Conservation (phyloP, 2,113 vertebrate genomes). For the Pipra filicauda region DNA sequence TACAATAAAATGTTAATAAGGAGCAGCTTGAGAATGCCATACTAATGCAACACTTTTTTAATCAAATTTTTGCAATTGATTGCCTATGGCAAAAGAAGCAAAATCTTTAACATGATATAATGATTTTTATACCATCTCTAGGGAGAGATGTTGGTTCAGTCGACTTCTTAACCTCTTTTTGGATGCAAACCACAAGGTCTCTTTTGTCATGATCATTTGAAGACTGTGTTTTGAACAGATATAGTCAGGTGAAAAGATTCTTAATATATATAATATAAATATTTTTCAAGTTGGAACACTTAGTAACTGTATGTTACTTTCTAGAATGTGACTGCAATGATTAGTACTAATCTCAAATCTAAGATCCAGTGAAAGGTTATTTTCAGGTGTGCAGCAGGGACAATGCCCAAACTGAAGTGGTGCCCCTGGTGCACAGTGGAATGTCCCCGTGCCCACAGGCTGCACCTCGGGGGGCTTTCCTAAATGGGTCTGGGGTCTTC, state of each 20-base stretch:
- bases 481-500: no score
- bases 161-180: background rate
- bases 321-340: background rate
- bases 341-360: background rate
- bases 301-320: background rate
- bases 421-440: no score
- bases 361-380: background rate
- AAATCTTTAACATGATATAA: slow-evolving; percentile 27
- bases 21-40: slow-evolving; percentile 45
- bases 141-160: background rate
- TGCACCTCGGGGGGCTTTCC: no score
- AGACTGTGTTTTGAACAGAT: background rate
- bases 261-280: background rate
- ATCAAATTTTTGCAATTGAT: slow-evolving; percentile 65
- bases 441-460: no score
- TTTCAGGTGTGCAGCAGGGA: background rate
- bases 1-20: slow-evolving; percentile 48
- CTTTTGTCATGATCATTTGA: background rate
- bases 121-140: slow-evolving; percentile 6
- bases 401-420: no score
- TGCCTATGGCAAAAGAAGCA: slow-evolving; percentile 33
- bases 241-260: background rate
- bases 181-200: background rate
- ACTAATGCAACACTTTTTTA: slow-evolving; percentile 43
- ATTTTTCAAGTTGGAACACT: background rate